Conservation (phyloP, 2,113 vertebrate genomes). For the Oxyruncus cristatus region DNA sequence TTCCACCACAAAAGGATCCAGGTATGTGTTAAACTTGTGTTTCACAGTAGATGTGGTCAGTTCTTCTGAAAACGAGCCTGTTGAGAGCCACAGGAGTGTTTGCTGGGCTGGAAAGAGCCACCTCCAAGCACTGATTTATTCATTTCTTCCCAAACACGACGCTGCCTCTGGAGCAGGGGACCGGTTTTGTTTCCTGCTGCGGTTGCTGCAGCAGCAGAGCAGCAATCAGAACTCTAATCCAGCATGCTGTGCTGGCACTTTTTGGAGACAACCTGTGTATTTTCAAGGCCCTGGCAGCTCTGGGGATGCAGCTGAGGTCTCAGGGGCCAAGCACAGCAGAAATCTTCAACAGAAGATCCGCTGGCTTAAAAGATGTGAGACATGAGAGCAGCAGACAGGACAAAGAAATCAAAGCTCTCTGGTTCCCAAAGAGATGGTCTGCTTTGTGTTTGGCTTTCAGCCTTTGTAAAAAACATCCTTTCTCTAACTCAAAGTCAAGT, state of each 20-base stretch:
- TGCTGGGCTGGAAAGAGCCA: not conserved
- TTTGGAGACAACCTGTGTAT: not conserved
- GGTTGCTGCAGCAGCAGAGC: not conserved
- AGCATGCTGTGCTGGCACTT: not conserved
- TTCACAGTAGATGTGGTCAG: not conserved
- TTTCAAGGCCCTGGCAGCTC: not conserved
- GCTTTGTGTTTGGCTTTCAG: not conserved
- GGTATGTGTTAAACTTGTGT: not conserved
- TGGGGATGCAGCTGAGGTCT: not conserved
- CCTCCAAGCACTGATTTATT: not conserved
- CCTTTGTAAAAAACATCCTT: not conserved
- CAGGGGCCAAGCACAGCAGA: not conserved
- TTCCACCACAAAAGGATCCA: not conserved
- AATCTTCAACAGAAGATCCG: not conserved
- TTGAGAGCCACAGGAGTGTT: fast-evolving
- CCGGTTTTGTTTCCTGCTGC: not conserved
- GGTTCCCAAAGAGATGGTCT: not conserved
- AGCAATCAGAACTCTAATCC: not conserved
- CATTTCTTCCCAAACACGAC: not conserved
- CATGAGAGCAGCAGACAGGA: not conserved
- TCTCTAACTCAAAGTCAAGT: not conserved
- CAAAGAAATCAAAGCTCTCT: slow-evolving; percentile 10
- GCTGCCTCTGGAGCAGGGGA: not conserved
- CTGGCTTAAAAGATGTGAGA: not conserved
- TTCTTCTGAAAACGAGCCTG: not conserved